Evolutionary conservation across 2,113 vertebrate species (phyloP).

Genomic region (Tenrec ecaudatus): DNA sequence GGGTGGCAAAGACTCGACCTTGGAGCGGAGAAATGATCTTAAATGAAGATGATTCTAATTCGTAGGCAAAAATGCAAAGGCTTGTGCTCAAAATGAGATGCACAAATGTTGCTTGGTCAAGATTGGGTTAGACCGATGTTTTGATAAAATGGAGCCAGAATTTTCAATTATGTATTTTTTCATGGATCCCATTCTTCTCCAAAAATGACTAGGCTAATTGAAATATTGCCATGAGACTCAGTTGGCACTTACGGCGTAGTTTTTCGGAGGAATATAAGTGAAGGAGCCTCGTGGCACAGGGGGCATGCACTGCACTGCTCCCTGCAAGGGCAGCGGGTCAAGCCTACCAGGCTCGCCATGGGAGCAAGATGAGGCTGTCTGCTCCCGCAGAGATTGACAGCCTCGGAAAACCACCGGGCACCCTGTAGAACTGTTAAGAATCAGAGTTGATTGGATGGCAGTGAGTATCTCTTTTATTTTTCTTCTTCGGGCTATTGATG

Average conservation of each 20-base stretch:
- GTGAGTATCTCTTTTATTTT: too few species aligned
- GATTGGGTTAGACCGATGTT: neutral
- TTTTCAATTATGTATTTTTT: conserved; percentile 2
- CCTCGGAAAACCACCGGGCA: too few species aligned
- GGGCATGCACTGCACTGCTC: neutral
- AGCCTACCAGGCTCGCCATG: too few species aligned
- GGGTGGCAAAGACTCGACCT: neutral
- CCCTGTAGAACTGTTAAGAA: too few species aligned
- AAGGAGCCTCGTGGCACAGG: neutral
- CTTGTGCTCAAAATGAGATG: neutral
- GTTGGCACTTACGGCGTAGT: neutral
- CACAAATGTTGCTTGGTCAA: neutral
- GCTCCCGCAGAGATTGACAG: too few species aligned
- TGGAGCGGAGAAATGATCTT: neutral
- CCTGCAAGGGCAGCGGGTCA: neutral
- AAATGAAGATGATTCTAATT: conserved; percentile 38
- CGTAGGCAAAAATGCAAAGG: neutral
- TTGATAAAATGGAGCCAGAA: conserved; percentile 14
- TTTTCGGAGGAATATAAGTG: neutral
- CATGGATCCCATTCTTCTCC: neutral
- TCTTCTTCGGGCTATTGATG: too few species aligned
- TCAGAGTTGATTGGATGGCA: too few species aligned
- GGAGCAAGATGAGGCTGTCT: too few species aligned
- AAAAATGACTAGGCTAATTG: neutral
- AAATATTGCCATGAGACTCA: neutral